These are phyloP conservation scores for Dermatemys mawii DNA, from an alignment of 2,113 vertebrate genomes.

Conservation along the genomic window DNA sequence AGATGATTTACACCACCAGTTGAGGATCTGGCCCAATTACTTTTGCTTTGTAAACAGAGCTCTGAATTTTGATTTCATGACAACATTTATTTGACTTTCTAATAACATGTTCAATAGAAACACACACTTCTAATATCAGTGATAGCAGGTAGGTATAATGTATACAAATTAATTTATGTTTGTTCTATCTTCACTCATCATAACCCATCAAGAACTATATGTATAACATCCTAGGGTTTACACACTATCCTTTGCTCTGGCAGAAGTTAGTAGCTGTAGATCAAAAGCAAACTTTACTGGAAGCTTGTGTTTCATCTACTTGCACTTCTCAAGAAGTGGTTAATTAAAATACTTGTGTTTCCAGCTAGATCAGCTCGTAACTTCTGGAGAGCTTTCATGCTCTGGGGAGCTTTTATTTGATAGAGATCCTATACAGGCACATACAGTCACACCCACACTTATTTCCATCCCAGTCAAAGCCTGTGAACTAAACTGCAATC, in stretches of 20 bases:
- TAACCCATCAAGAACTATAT: accelerated
- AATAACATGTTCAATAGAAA: neutral
- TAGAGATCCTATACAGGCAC: neutral
- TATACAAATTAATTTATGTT: neutral
- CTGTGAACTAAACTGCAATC: neutral
- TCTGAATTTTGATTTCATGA: conserved; percentile 7
- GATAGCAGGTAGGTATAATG: neutral
- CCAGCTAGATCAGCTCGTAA: neutral
- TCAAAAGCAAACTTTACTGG: accelerated
- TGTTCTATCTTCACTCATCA: neutral
- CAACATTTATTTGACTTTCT: neutral
- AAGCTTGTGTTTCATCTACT: neutral
- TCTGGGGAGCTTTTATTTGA: neutral
- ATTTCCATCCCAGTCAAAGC: neutral
- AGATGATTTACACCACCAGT: neutral
- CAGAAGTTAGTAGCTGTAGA: neutral
- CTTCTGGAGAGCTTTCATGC: neutral
- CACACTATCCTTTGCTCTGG: neutral
- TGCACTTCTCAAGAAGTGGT: neutral
- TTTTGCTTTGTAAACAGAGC: neutral
- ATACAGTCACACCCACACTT: neutral
- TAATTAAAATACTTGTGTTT: accelerated
- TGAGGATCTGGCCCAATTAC: neutral
- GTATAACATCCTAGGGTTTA: accelerated
- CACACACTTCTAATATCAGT: neutral